phyloP scores from a whole-genome alignment of 2,113 vertebrate species.

The Salminus brasiliensis region DNA sequence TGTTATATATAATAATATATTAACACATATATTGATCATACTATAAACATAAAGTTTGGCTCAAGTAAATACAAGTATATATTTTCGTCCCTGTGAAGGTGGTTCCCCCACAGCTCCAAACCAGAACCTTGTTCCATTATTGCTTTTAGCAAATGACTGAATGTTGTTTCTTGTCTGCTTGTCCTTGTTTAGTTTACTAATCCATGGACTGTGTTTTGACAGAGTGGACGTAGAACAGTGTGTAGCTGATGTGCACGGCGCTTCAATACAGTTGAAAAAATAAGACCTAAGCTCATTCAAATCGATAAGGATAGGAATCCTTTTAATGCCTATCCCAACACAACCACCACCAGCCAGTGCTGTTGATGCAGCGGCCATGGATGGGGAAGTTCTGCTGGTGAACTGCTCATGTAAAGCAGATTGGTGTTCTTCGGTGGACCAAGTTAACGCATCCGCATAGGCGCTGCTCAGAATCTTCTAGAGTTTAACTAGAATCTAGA shows the following conservation, averaged over 20 bases:
- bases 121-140: constrained; percentile 8
- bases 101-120: neutral
- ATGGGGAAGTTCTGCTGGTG: neutral
- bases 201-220: constrained; percentile 25
- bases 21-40: too few species aligned
- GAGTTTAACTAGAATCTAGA: too few species aligned
- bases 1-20: too few species aligned
- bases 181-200: constrained; percentile 41
- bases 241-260: constrained; percentile 66
- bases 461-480: neutral
- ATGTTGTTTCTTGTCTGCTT: constrained; percentile 4
- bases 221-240: neutral
- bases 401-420: neutral
- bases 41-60: too few species aligned
- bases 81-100: neutral
- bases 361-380: neutral
- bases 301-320: constrained; percentile 71
- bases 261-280: constrained; percentile 57
- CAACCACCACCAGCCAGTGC: neutral
- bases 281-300: too few species aligned
- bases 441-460: neutral
- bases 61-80: too few species aligned
- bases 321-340: constrained; percentile 61
- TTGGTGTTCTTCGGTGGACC: neutral
- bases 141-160: constrained; percentile 31